Base-by-base conservation (phyloP, 2,797 vertebrate genomes). In the Haliaeetus vocifer region DNA sequence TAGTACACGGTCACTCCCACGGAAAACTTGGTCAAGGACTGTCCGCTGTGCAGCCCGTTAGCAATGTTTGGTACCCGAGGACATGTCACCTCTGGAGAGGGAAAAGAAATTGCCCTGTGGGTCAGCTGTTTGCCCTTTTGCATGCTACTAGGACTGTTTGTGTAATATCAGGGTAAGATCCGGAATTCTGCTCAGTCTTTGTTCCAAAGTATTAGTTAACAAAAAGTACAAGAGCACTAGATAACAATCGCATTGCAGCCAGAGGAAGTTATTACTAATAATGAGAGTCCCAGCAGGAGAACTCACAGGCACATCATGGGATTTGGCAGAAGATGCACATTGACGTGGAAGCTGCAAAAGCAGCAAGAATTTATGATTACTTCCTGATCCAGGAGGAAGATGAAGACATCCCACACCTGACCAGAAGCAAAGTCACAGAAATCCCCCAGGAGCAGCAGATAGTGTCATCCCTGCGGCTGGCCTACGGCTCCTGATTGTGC, bases 401-500 rank as follows among this genome's bases (percentile, higher is more conserved):
- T 28, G 31, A 22, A n/a, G 88, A n/a, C 8, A 3, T 52, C 63
- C 59, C 55, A 6, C 20, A 9, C 23, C 22, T 61, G 71, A 40
- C 37, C 63, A 66, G 45, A 29, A 74, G 52, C 58, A 47, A 37
- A 15, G 53, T 9, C 40, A 50, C 59, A n/a, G 53, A 23, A 86
- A 25, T 29, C 7, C 87, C 88, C 13, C 18, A 0, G 3, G 31
- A 26, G 21, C 15, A 50, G 38, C 61, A 38, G 73, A 7, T 3
- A 2, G 45, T 9, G 37, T 74, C 72, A 6, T 15, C 65, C 38
- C 55, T 2, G 0, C 1, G 2, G 80, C 42, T 33, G 33, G 7
- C 22, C 19, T 4, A 3, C 0, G 2, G 22, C 61, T 37, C 10
- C 13, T 8, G 16, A 9, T 10, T 3, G 0, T 26, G 61, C 49